A percentile compares a stretch with the other conserved stretches of the same genome.
These are phyloP conservation scores for Drosophila phalerata DNA, from an alignment of 2,888 invertebrate species.

Conservation along the genomic window DNA sequence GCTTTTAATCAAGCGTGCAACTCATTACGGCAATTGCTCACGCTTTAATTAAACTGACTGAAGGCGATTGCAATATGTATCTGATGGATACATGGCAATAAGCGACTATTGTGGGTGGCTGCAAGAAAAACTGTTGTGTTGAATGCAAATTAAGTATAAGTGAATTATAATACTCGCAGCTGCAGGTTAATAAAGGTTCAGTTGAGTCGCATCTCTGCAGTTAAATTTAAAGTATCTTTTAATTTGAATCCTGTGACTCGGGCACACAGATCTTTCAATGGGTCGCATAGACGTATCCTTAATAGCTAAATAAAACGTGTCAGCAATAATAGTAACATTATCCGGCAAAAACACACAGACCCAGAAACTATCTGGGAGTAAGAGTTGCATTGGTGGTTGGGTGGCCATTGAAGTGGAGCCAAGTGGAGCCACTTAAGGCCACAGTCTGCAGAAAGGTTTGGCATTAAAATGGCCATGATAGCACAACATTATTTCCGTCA, in stretches of 20 bases:
- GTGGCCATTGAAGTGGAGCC: constrained; percentile 33
- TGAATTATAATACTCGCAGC: background rate
- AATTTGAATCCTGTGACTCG: constrained; percentile 12
- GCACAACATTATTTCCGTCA: constrained; percentile 71
- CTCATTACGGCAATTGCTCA: constrained; percentile 55
- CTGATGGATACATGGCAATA: constrained; percentile 31
- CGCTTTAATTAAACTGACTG: constrained; percentile 64
- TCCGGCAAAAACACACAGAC: constrained; percentile 30
- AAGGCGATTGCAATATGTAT: constrained; percentile 19
- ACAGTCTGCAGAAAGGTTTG: constrained; percentile 23
- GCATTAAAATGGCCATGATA: constrained; percentile 61
- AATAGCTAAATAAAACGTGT: constrained; percentile 70
- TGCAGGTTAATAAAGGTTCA: constrained; percentile 8
- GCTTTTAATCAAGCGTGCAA: constrained; percentile 50
- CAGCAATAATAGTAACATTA: constrained; percentile 48
- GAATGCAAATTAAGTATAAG: constrained; percentile 11
- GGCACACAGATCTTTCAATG: constrained; percentile 30
- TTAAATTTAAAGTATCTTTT: constrained; percentile 14
- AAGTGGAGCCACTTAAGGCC: constrained; percentile 36
- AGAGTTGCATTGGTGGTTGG: background rate
- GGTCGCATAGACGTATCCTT: constrained; percentile 50
- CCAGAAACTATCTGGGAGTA: constrained; percentile 20
- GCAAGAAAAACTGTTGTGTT: constrained; percentile 20
- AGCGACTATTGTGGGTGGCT: background rate
- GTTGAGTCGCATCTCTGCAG: background rate